Base-by-base conservation (phyloP, 2,888 invertebrate species). In the Leucophenga maculata region DNA sequence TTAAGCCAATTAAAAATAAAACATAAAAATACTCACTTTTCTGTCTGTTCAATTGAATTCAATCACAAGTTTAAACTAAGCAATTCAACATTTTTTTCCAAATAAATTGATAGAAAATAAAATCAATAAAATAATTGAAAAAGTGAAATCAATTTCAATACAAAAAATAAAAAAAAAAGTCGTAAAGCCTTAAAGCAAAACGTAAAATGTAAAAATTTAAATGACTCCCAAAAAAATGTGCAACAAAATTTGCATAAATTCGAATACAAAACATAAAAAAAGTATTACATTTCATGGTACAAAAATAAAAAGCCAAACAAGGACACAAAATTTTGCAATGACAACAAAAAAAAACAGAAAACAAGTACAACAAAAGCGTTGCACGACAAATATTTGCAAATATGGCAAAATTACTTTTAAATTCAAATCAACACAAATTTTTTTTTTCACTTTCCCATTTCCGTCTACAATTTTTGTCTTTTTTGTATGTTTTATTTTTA, bases 151-250 rank as follows among this genome's bases (percentile, higher is more conserved):
- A 14, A 50, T 50, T 50, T 6, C 6, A 50, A 50, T 50, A 3
- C 4, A 4, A 39, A 39, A 59, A 16, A 65, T 55, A 31, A 44
- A 44, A 55, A 73, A 72, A 73, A 73, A 68, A 73, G 68, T 73
- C 68, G 62, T 72, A 71, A 72, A 68, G 67, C 71, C 72, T 14
- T 18, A 50, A 50, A 50, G 6, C 16, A 14, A 16, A 50, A 50
- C 6, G 16, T 46, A n/a, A 46, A 46, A 46, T 46, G 13, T 3
- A 46, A 46, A 46, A 50, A 16, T 1, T 39, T 20, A 68, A 72
- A 48, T 72, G 72, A 62, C 72, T 70, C n/a, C n/a, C n/a, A 67
- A 52, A 50, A 44, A 44, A 39, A 39, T 39, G 39, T 9, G 11
- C 8, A 11, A 39, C 8, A 39, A 39, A n/a, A 39, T 39, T 39